A percentile compares a stretch with the other conserved stretches of the same genome.
Evolutionary conservation across 53 echinoderm and acorn worm genomes (phyloP).

Genomic region (Holothuria leucospilota): DNA sequence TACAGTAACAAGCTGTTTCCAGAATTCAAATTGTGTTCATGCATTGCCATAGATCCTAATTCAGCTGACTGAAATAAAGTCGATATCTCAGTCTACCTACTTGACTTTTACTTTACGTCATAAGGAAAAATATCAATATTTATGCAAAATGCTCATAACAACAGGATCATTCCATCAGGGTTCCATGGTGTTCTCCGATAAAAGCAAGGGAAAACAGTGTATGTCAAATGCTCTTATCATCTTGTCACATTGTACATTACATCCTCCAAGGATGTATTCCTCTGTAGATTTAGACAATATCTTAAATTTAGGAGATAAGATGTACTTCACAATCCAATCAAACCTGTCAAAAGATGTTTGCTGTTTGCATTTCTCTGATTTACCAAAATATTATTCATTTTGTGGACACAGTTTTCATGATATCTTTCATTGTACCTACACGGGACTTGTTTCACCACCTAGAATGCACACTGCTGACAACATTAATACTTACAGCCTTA

Average conservation of each 20-base stretch:
- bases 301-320: background rate
- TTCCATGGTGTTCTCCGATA: background rate
- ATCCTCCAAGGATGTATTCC: background rate
- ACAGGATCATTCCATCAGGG: background rate
- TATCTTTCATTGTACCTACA: background rate
- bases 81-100: too few relatives aligned
- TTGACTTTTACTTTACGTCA: too few relatives aligned
- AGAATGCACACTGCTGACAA: background rate
- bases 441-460: background rate
- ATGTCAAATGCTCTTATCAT: background rate
- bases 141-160: background rate
- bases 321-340: too few relatives aligned
- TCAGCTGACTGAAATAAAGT: too few relatives aligned
- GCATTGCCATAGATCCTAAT: too few relatives aligned
- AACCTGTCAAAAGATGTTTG: background rate
- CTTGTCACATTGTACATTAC: background rate
- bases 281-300: background rate
- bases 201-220: background rate
- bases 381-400: conserved; percentile 7
- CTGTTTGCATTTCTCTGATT: background rate
- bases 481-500: background rate
- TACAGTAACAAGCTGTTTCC: too few relatives aligned
- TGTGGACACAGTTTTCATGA: too few relatives aligned
- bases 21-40: too few relatives aligned
- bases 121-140: too few relatives aligned